Percentiles rank a stretch among this genome's conserved stretches.
These are phyloP conservation scores for Agrotis exclamationis DNA, from an alignment of 2,888 invertebrate genomes.

Conservation along the genomic window DNA sequence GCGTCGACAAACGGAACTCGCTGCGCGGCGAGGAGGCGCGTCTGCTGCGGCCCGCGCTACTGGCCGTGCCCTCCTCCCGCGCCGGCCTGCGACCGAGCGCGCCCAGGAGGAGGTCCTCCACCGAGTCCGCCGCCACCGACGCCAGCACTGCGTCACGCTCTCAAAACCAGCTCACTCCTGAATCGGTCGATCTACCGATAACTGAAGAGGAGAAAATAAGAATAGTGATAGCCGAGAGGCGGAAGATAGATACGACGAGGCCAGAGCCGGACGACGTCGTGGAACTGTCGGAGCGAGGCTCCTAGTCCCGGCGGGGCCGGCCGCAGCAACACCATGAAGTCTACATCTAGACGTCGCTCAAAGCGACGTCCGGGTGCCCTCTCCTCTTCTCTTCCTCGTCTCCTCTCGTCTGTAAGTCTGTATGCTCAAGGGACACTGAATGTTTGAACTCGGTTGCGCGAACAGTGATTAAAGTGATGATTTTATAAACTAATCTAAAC, in stretches of 20 bases:
- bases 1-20: conserved; percentile 85
- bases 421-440: conserved; percentile 80
- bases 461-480: conserved; percentile 75
- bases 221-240: conserved; percentile 92
- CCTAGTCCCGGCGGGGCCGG: conserved; percentile 91
- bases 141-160: conserved; percentile 72
- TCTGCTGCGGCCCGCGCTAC: conserved; percentile 83
- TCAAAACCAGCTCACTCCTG: conserved; percentile 68
- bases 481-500: conserved; percentile 50
- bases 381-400: conserved; percentile 59
- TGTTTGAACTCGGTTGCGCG: conserved; percentile 86
- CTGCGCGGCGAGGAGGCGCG: conserved; percentile 87
- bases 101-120: conserved; percentile 78
- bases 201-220: conserved; percentile 91
- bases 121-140: conserved; percentile 79
- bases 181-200: conserved; percentile 75
- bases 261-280: conserved; percentile 82
- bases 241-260: conserved; percentile 89
- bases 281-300: conserved; percentile 85
- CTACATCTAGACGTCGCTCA: conserved; percentile 82
- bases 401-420: conserved; percentile 70
- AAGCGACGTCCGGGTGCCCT: conserved; percentile 62
- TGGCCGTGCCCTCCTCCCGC: conserved; percentile 83
- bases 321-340: conserved; percentile 89
- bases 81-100: conserved; percentile 77